These are phyloP conservation scores for Mermis nigrescens DNA, from an alignment of 2,888 invertebrate genomes.

Conservation along the genomic window DNA sequence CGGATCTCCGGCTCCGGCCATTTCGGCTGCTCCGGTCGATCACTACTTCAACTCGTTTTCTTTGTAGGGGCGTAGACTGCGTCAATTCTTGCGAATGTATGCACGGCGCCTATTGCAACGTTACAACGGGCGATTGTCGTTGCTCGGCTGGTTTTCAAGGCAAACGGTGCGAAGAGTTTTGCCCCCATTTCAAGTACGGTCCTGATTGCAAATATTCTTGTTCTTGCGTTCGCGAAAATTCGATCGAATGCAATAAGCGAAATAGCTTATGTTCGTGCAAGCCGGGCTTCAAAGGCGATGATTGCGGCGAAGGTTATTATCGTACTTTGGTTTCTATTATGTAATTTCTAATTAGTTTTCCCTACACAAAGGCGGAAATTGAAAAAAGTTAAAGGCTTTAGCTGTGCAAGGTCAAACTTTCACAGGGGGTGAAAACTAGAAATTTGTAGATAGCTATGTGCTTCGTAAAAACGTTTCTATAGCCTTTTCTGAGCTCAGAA, in stretches of 20 bases:
- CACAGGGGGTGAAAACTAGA: too few relatives aligned
- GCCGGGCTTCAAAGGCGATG: not conserved
- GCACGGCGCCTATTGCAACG: not conserved
- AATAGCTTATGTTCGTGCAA: conserved; percentile 6
- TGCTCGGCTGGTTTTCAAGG: conserved; percentile 4
- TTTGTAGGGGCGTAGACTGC: conserved; percentile 13
- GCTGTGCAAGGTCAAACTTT: too few relatives aligned
- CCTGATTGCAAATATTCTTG: not conserved
- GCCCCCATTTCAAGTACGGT: conserved; percentile 3
- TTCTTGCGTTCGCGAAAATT: not conserved
- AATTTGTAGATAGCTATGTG: too few relatives aligned
- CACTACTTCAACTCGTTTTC: too few relatives aligned
- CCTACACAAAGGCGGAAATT: too few relatives aligned
- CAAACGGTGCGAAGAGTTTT: conserved; percentile 1
- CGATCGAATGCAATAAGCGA: not conserved
- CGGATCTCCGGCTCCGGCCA: too few relatives aligned
- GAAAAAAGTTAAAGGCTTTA: too few relatives aligned
- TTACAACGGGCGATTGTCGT: conserved; percentile 4
- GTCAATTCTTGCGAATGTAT: conserved; percentile 17
- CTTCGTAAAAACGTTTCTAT: too few relatives aligned
- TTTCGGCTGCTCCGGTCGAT: too few relatives aligned
- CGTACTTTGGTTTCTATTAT: too few relatives aligned
- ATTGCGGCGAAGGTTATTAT: not conserved
- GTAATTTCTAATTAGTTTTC: too few relatives aligned
- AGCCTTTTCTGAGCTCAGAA: too few relatives aligned